phyloP scores from a whole-genome alignment of 2,888 invertebrate genomes.

The Platycheirus albimanus region DNA sequence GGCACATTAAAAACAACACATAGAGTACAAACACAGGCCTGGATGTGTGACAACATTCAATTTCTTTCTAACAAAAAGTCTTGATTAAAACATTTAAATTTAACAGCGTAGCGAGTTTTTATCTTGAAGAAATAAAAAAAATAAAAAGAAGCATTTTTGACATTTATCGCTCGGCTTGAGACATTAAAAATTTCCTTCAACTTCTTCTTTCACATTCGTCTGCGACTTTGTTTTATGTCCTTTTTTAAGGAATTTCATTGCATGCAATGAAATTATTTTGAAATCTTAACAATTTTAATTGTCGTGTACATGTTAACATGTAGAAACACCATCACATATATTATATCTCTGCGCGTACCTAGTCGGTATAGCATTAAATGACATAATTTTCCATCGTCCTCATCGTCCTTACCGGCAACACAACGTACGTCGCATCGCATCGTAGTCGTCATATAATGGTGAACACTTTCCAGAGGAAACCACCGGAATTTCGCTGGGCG shows the following conservation, averaged over 20 bases:
- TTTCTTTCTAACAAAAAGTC: too few species aligned
- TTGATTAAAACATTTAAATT: too few species aligned
- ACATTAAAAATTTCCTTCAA: neutral
- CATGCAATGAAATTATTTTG: conserved; percentile 22
- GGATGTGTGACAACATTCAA: too few species aligned
- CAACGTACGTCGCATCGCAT: conserved; percentile 6
- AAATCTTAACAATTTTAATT: conserved; percentile 60
- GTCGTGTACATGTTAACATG: conserved; percentile 46
- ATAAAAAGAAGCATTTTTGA: too few species aligned
- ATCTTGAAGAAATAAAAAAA: too few species aligned
- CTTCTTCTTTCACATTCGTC: neutral
- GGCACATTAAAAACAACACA: too few species aligned
- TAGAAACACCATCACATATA: conserved; percentile 12
- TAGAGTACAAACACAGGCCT: too few species aligned
- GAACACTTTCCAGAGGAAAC: conserved; percentile 16
- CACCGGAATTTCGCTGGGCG: conserved; percentile 43
- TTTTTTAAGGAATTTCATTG: conserved; percentile 1
- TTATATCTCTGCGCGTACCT: neutral
- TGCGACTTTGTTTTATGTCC: neutral
- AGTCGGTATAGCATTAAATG: conserved; percentile 27
- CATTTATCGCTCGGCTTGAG: neutral
- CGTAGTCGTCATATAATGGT: conserved; percentile 7
- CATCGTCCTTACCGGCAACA: neutral
- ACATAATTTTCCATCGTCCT: conserved; percentile 47
- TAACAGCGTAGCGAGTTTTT: too few species aligned